phyloP scores from a whole-genome alignment of 37 sponge, comb jelly and placozoan species.

The Ianthella basta region DNA sequence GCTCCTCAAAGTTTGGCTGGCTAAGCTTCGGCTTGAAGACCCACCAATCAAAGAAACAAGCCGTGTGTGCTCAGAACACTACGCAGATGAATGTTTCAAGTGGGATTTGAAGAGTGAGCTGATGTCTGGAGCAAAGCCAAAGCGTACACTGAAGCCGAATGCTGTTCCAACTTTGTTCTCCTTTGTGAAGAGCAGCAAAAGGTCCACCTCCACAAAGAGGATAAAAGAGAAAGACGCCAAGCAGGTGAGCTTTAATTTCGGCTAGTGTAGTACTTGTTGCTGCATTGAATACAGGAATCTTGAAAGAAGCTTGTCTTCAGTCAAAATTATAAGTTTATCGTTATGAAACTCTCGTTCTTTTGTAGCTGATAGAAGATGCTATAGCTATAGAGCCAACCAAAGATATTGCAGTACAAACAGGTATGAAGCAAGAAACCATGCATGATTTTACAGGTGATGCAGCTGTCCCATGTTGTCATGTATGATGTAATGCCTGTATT shows the following conservation, averaged over 20 bases:
- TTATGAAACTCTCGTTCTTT: no score
- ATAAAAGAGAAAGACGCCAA: neutral
- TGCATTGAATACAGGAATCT: no score
- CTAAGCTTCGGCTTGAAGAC: neutral
- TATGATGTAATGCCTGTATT: no score
- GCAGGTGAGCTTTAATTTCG: neutral
- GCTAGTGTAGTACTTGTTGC: no score
- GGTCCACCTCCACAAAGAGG: neutral
- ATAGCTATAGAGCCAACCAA: no score
- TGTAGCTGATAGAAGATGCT: no score
- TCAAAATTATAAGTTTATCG: no score
- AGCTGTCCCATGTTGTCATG: no score
- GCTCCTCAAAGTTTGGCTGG: neutral
- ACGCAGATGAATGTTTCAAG: neutral
- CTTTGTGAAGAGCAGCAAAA: neutral
- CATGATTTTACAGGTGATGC: no score
- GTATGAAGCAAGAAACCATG: no score
- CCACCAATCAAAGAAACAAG: slow-evolving; percentile 8
- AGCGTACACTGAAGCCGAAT: slow-evolving; percentile 3
- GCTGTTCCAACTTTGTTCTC: neutral
- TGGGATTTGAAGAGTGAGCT: neutral
- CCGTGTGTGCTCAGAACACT: slow-evolving; percentile 13
- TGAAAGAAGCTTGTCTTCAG: no score
- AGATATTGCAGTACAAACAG: no score
- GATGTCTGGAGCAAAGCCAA: neutral